These are phyloP conservation scores for Parazoanthus atlanticus DNA, from an alignment of 92 coral and sea anemone genomes.

Conservation along the genomic window DNA sequence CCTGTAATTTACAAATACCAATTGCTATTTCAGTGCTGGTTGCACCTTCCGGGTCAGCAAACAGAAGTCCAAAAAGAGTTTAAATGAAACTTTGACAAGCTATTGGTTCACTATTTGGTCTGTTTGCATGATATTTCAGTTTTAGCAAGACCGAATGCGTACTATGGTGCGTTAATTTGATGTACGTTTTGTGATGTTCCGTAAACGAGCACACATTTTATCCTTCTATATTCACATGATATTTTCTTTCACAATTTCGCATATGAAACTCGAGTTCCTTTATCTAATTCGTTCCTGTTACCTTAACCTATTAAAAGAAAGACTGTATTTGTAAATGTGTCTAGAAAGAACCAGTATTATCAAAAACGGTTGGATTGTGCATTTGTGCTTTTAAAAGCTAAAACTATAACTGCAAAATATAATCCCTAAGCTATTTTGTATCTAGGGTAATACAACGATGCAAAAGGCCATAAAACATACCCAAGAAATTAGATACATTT, in stretches of 20 bases:
- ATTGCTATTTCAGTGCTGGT: background rate
- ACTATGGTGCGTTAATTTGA: no score
- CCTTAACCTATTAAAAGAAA: background rate
- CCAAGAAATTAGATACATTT: slow-evolving; percentile 1
- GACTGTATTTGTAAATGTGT: background rate
- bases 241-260: background rate
- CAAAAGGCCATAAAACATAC: background rate
- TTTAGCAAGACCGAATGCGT: background rate
- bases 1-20: background rate
- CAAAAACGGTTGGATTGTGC: background rate
- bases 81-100: background rate
- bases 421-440: background rate
- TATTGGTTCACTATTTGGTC: background rate
- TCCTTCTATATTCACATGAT: background rate
- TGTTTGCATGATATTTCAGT: background rate
- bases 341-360: no score
- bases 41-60: background rate
- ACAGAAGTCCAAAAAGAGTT: no score
- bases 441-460: background rate
- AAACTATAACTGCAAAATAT: background rate
- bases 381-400: background rate
- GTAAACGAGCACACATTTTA: no score
- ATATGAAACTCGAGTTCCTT: background rate
- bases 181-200: background rate
- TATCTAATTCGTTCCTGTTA: no score